Conservation (phyloP, 2,888 invertebrate genomes). For the Chaetogeoica ovagalla region DNA sequence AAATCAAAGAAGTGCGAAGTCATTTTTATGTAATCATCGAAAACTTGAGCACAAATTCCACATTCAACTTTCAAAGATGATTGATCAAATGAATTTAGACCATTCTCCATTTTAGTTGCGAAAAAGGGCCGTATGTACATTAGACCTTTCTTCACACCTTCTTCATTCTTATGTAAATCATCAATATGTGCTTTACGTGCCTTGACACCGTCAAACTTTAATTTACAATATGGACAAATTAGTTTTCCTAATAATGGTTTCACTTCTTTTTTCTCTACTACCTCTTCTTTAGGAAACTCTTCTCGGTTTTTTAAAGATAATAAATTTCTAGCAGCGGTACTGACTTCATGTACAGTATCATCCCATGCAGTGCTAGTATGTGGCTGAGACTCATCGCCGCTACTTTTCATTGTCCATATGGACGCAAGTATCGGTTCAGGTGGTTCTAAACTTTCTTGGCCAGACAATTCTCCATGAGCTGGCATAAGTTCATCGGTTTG, state of each 20-base stretch:
- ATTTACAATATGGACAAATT: conserved; percentile 53
- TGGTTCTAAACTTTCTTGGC: conserved; percentile 70
- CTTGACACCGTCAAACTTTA: conserved; percentile 46
- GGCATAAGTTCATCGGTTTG: conserved; percentile 86
- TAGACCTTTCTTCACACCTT: conserved; percentile 52
- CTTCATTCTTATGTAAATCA: conserved; percentile 51
- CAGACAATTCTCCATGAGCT: conserved; percentile 81
- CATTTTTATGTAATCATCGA: conserved; percentile 42
- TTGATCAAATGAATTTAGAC: background rate
- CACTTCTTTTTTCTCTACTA: conserved; percentile 42
- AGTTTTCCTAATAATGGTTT: conserved; percentile 46
- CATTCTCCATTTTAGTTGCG: conserved; percentile 31
- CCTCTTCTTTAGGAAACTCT: conserved; percentile 45
- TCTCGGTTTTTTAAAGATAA: conserved; percentile 43
- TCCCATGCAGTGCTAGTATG: conserved; percentile 49
- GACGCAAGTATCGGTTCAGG: conserved; percentile 47
- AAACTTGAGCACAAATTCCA: conserved; percentile 37
- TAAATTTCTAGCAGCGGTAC: conserved; percentile 49
- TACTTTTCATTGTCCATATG: conserved; percentile 46
- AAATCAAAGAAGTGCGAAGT: conserved; percentile 46
- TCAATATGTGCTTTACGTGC: conserved; percentile 48
- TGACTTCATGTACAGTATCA: conserved; percentile 48
- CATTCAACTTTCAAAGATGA: conserved; percentile 38
- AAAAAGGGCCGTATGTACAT: conserved; percentile 39
- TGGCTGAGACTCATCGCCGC: conserved; percentile 26